phyloP scores from a whole-genome alignment of 2,113 vertebrate species.

The Actenoides hombroni region DNA sequence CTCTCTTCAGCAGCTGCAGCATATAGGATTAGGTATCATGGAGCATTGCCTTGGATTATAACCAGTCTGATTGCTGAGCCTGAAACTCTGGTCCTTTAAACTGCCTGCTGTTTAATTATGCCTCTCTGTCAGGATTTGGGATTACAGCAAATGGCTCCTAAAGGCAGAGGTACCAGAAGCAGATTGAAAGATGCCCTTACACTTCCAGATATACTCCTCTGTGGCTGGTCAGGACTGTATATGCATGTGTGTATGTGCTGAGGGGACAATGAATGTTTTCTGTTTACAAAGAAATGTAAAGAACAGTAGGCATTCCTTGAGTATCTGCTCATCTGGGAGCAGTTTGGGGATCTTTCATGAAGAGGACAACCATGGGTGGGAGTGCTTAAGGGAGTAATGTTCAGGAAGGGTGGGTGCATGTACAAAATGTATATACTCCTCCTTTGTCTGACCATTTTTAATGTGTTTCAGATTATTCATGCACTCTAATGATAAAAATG shows the following conservation, averaged over 20 bases:
- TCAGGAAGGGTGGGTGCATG: neutral
- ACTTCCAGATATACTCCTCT: neutral
- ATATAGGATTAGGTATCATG: neutral
- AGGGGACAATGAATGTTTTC: neutral
- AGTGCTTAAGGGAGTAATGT: neutral
- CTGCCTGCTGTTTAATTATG: neutral
- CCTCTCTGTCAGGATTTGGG: neutral
- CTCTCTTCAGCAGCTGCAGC: neutral
- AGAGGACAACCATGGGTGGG: neutral
- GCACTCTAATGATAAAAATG: neutral
- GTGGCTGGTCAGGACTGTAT: neutral
- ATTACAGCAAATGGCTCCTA: neutral
- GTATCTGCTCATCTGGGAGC: slow-evolving; percentile 21
- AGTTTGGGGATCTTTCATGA: neutral
- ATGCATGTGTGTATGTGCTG: neutral
- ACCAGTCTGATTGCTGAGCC: neutral
- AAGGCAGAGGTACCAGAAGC: neutral
- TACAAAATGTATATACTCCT: neutral
- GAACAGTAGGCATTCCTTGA: neutral
- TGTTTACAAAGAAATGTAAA: neutral
- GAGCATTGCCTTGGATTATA: neutral
- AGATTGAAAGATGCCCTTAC: neutral
- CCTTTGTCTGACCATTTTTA: neutral
- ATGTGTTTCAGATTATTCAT: neutral
- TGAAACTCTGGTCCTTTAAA: slow-evolving; percentile 1